Evolutionary conservation across 2,113 vertebrate species (phyloP), one percentile per base, ranked within the genome.

Genomic region (Poecilia latipinna): DNA sequence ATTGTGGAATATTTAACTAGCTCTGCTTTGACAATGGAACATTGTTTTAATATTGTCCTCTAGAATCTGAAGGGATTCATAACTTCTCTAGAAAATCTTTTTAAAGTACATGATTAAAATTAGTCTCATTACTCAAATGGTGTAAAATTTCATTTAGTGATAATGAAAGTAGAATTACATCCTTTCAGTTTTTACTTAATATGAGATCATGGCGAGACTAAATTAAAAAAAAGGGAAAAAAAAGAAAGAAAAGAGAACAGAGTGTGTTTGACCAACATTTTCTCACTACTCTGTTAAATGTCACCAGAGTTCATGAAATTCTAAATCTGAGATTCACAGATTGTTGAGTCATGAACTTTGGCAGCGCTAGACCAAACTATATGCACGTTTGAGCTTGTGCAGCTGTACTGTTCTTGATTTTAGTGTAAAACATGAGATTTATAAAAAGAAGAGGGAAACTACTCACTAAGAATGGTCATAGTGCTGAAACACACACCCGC

Each of bases 281-380:
- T 86, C 35, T 63, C 88, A 82, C 82, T 66, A 7, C 12, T 33
- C 0, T 86, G 91, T 69, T 8, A 86, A 89, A 91, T 62, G 79
- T 89, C 54, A 70, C 68, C 42, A 31, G 39, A 13, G 22, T 28
- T 17, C 54, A 84, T 81, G 87, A 90, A 72, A 93, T 93, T 91
- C 84, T 69, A n/a, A 35, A n/a, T n/a, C 1, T 17, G 61, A 33
- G 26, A 61, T 65, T 15, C 48, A 19, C 61, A n/a, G 63, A 74
- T 70, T 79, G 61, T 83, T 4, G 61, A 57, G 48, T 78, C 72
- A 31, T 24, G 17, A 22, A 62, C 15, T 19, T 1, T n/a, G 19
- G 19, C 39, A 78, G n/a, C 71, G 57, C 66, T 72, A 37, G n/a
- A 65, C 60, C 39, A 24, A 32, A 37, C 42, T 8, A 4, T 26